Percentiles rank a stretch among this genome's conserved stretches.
These are phyloP conservation scores for Acomys russatus DNA, from an alignment of 2,797 vertebrate species.

Conservation along the genomic window DNA sequence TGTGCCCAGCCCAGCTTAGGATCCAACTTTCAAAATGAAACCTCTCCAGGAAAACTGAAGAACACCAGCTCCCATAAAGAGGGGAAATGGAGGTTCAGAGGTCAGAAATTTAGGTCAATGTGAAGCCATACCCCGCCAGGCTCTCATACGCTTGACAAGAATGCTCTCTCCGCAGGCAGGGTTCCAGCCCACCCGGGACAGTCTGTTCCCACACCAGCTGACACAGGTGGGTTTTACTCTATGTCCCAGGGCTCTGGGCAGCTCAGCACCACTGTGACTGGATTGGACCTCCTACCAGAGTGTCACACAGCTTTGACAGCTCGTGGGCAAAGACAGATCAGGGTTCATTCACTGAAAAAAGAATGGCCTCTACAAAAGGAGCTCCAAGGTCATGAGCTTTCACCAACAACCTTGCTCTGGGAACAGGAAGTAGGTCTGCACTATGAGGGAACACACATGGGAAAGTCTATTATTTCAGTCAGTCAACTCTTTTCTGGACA, in stretches of 20 bases:
- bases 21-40: not conserved
- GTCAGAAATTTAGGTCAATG: not conserved
- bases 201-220: not conserved
- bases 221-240: not conserved
- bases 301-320: not conserved
- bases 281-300: not conserved
- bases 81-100: not conserved
- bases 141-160: not conserved
- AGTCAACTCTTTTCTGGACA: not conserved
- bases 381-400: not conserved
- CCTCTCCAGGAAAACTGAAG: not conserved
- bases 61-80: not conserved
- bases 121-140: not conserved
- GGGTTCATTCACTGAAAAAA: not conserved
- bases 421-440: not conserved
- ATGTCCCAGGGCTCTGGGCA: not conserved
- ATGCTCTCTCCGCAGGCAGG: accelerated
- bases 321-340: accelerated
- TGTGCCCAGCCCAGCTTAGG: too few relatives aligned
- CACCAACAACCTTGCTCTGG: accelerated
- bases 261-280: not conserved
- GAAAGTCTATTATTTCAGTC: not conserved
- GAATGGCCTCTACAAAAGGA: accelerated
- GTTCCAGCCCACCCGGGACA: not conserved
- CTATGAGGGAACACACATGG: accelerated